Evolutionary conservation across 2,888 invertebrate species (phyloP), one percentile per base, ranked within the genome.

Genomic region (Caenorhabditis sp.): DNA sequence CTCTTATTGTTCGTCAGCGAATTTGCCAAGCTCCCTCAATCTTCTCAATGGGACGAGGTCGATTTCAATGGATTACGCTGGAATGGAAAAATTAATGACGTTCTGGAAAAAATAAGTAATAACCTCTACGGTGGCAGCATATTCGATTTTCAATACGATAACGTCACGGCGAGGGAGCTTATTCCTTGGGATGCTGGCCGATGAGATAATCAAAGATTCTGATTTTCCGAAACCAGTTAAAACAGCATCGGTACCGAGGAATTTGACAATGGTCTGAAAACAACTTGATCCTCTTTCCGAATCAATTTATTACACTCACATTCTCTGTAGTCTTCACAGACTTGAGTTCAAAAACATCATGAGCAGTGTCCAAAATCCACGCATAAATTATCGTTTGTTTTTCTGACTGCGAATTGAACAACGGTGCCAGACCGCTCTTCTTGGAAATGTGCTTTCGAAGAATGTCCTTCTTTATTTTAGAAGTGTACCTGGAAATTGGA

Each of bases 131-230:
- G 64, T 68, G 22, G 80, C 88, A 19, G 91, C 90, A 70, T 84
- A 82, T 68, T 90, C 90, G 31, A 91, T 91, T 49, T 90, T 90
- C 22, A 91, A 75, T 5, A 91, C 87, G n/a, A 91, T 61, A 0
- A 87, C 87, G 72, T 90, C 90, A 7, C 76, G 79, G 10, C 87
- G 82, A 8, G 86, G 86, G 14, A 89, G 63, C 12, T 83, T 80
- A 41, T 85, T 79, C 88, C 88, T 89, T n/a, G 70, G 69, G 10
- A 79, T 82, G 16, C 79, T 79, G 10, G 66, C 8, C 16, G 51
- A 28, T n/a, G 54, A 35, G 31, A 82, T 66, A 14, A 38, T 31
- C 35, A 82, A 10, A 1, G 76, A 47, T 6, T 72, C 70, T 2
- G 66, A 38, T 19, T 26, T 19, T 59, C 24, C 59, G n/a, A 76